Conservation (phyloP, 2,797 vertebrate species). For the Eulemur albifrons region DNA sequence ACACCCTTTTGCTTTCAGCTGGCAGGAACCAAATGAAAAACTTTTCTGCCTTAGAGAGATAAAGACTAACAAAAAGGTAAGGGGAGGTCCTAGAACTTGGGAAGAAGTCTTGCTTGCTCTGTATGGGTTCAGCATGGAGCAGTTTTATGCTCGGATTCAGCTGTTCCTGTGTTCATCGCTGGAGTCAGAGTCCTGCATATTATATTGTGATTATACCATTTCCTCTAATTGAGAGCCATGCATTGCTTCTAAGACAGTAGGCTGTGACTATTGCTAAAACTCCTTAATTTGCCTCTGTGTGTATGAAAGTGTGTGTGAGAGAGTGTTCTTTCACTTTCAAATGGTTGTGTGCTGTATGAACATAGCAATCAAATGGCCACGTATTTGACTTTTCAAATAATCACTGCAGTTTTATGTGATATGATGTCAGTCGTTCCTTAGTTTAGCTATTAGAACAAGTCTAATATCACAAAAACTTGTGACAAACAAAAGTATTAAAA, state of each 20-base stretch:
- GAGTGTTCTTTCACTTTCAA: slow-evolving; percentile 2
- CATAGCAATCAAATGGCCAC: not conserved
- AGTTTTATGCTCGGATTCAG: not conserved
- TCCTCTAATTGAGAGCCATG: not conserved
- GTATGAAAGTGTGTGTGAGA: not conserved
- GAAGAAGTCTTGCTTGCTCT: not conserved
- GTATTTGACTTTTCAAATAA: not conserved
- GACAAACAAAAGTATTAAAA: not conserved
- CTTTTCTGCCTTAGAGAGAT: slow-evolving; percentile 22
- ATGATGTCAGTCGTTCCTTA: not conserved
- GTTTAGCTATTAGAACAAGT: slow-evolving; percentile 19
- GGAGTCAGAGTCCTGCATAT: not conserved
- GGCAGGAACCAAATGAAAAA: slow-evolving; percentile 29
- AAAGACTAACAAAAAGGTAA: not conserved
- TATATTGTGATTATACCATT: not conserved
- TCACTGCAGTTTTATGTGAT: not conserved
- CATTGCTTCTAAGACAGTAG: slow-evolving; percentile 16
- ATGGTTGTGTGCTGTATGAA: not conserved
- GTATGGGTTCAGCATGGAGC: not conserved
- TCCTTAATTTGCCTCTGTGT: not conserved
- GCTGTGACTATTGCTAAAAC: not conserved
- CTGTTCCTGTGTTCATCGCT: not conserved
- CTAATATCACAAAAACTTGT: not conserved
- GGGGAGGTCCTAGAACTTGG: no score
- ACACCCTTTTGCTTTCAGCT: not conserved